These are phyloP conservation scores for Perca schrenkii DNA, from an alignment of 2,113 vertebrate genomes.

Conservation along the genomic window DNA sequence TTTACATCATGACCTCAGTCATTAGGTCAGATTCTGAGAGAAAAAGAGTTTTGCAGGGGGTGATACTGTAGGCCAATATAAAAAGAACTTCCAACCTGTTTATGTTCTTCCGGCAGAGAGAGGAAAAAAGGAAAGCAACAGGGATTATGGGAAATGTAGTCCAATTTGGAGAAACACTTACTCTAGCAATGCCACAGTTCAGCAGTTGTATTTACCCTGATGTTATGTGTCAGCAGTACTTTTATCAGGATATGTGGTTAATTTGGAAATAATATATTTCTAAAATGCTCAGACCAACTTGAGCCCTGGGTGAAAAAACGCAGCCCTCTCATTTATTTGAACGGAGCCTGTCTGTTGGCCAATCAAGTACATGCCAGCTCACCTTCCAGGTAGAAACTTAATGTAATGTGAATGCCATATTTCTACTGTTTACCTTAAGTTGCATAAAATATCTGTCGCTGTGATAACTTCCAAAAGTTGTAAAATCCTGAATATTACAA, in stretches of 20 bases:
- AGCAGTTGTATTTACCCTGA: background rate
- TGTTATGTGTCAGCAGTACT: background rate
- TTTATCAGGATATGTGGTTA: too few species aligned
- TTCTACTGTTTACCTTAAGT: background rate
- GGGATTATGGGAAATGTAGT: background rate
- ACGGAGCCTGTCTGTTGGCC: background rate
- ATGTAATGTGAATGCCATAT: background rate
- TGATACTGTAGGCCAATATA: background rate
- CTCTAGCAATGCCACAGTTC: background rate
- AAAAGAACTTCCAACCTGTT: background rate
- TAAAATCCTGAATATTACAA: too few species aligned
- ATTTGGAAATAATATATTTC: too few species aligned
- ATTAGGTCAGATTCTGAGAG: background rate
- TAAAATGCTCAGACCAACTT: background rate
- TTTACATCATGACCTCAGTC: background rate
- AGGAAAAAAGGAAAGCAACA: background rate
- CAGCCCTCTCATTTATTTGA: background rate
- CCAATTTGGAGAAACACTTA: background rate
- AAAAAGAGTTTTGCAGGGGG: background rate
- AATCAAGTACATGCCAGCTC: background rate
- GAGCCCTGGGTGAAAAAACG: background rate
- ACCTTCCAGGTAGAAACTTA: background rate
- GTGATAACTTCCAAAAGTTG: too few species aligned
- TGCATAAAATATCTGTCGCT: too few species aligned
- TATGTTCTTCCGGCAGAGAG: background rate